These are phyloP conservation scores for Polydrusus pterygomalis DNA, from an alignment of 2,888 invertebrate species.

Conservation along the genomic window DNA sequence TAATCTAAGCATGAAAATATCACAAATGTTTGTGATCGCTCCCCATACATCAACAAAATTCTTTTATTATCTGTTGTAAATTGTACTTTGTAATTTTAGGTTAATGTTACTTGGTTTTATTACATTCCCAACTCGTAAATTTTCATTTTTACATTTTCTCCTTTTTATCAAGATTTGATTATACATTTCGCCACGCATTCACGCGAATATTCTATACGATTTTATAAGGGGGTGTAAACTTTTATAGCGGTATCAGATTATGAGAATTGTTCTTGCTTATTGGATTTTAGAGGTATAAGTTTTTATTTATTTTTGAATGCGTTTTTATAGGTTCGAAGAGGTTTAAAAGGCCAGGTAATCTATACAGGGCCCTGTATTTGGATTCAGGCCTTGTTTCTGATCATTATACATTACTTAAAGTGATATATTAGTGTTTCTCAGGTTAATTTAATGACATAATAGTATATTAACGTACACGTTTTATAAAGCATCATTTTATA, in stretches of 20 bases:
- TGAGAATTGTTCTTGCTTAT: constrained; percentile 21
- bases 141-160: constrained; percentile 30
- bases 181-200: constrained; percentile 34
- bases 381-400: too few relatives aligned
- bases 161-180: constrained; percentile 38
- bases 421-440: too few relatives aligned
- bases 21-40: too few relatives aligned
- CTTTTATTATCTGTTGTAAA: constrained; percentile 28
- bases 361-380: too few relatives aligned
- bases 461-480: too few relatives aligned
- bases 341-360: background rate
- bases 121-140: constrained; percentile 27
- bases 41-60: constrained; percentile 9
- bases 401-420: too few relatives aligned
- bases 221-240: constrained; percentile 34
- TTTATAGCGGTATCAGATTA: constrained; percentile 24
- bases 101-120: constrained; percentile 25
- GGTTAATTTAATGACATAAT: too few relatives aligned
- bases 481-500: too few relatives aligned
- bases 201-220: constrained; percentile 20
- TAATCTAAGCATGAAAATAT: too few relatives aligned
- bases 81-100: constrained; percentile 30
- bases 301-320: constrained; percentile 15
- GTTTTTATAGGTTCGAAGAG: background rate
- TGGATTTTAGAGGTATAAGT: constrained; percentile 12